Base-by-base conservation (phyloP, 2,113 vertebrate genomes). In the Clupea harengus region DNA sequence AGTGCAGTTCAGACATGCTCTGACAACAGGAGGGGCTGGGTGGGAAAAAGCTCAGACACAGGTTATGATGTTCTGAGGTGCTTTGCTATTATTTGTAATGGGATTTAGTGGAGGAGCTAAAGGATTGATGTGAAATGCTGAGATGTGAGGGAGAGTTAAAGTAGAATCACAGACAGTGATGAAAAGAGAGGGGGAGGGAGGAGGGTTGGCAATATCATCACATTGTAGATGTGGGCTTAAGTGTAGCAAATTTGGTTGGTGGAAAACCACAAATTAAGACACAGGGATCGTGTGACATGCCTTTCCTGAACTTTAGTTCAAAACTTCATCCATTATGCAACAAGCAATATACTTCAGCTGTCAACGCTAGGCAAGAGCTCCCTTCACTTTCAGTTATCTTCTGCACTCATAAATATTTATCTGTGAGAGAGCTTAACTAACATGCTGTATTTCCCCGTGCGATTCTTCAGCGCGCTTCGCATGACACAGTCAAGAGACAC, bases 401-500 rank as follows among this genome's bases (percentile, higher is more conserved):
- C 72, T 17, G 72, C 72, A 32, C 64, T 78, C 72, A 78, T 78
- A 78, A 78, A 78, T 78, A 78, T 78, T 78, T 78, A 78, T 78
- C 28, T 72, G 64, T 72, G 8, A 2, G 25, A 32, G 72, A 78
- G 25, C 25, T 78, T 78, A 78, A 78, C 72, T 78, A 78, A 78
- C 72, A 78, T 78, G 17, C 72, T 2, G 25, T 78, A 9, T 78
- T 39, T 52, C 22, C 22, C 82, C 7, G 46, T 67, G 67, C 82
- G n/a, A 67, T 75, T 49, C 52, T 64, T 82, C 15, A 45, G 44
- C 17, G 28, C 60, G 52, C 72, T 80, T 83, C 32, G 47, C 50
- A 54, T 86, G 72, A 52, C 85, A 83, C 82, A 52, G 25, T 46
- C 81, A 83, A n/a, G 49, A 78, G 72, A 45, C 54, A 57, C 4